phyloP scores from a whole-genome alignment of 2,888 invertebrate genomes.

The Eutolmus rufibarbis region DNA sequence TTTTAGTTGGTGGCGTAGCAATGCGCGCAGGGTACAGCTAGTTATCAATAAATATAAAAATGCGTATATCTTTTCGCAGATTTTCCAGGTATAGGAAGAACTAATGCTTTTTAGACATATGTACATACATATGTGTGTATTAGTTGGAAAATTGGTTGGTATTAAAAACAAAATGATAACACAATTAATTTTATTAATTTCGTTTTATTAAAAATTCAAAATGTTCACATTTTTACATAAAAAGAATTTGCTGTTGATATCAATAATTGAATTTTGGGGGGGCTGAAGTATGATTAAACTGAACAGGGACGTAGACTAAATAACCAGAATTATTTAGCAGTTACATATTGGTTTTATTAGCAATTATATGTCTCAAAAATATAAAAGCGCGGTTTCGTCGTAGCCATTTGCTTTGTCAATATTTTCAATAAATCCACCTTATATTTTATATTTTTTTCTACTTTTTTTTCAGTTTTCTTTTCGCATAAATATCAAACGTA shows the following conservation, averaged over 20 bases:
- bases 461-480: background rate
- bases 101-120: no score
- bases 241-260: background rate
- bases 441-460: background rate
- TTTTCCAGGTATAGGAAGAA: no score
- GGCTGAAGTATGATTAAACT: background rate
- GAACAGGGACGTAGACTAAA: background rate
- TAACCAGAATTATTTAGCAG: background rate
- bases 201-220: constrained; percentile 20
- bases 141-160: background rate
- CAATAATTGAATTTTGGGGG: background rate
- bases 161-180: background rate
- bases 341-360: background rate
- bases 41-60: no score
- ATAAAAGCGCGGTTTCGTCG: background rate
- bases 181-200: background rate
- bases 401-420: background rate
- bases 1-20: no score
- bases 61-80: no score
- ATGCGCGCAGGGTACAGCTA: no score
- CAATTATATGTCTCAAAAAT: background rate
- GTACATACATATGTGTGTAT: no score
- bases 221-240: constrained; percentile 30
- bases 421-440: background rate
- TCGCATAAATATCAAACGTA: background rate